Evolutionary conservation across 2,113 vertebrate genomes (phyloP), one percentile per base, ranked within the genome.

Genomic region (Sterrhoptilus dennistouni): DNA sequence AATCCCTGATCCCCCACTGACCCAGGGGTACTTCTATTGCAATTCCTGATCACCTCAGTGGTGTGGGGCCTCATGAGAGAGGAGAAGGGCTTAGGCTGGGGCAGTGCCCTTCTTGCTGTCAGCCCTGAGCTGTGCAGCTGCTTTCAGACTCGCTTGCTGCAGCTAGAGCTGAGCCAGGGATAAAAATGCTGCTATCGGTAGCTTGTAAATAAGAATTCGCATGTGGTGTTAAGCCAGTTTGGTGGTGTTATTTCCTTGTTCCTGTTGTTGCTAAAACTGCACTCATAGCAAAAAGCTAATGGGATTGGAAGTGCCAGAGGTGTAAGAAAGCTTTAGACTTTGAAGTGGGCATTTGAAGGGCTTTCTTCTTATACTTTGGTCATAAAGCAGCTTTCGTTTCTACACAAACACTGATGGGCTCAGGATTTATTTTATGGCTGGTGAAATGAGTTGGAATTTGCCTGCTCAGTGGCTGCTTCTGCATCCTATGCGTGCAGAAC

Each of bases 141-240:
- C 20, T 80, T 72, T 65, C 66, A 49, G 78, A 28, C 40, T 16
- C 0, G 0, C 63, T 45, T n/a, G 21, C 50, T 89, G 84, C 52
- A 60, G 70, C 66, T 61, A 35, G 28, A 79, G 40, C 50, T 54
- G 68, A 86, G 85, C 56, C 56, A 66, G 69, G 90, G 72, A 54
- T 87, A 78, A 81, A 95, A 93, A 57, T 47, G 36, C 75, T 80
- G n/a, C 79, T 88, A 9, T 93, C 2, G 8, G 36, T 56, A 69
- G 33, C 76, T 77, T 80, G 83, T 83, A 92, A 94, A 92, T 92
- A 90, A 92, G 50, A 88, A 88, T 92, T 92, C 86, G 74, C 71
- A 63, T 29, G 12, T 31, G 8, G 9, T 50, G n/a, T 50, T 83
- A 80, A 92, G 50, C 50, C 76, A 81, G 38, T 77, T 85, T 92